Percentiles rank a stretch among this genome's conserved stretches.
phyloP scores from a whole-genome alignment of 2,797 vertebrate species.

The Euthynnus affinis region DNA sequence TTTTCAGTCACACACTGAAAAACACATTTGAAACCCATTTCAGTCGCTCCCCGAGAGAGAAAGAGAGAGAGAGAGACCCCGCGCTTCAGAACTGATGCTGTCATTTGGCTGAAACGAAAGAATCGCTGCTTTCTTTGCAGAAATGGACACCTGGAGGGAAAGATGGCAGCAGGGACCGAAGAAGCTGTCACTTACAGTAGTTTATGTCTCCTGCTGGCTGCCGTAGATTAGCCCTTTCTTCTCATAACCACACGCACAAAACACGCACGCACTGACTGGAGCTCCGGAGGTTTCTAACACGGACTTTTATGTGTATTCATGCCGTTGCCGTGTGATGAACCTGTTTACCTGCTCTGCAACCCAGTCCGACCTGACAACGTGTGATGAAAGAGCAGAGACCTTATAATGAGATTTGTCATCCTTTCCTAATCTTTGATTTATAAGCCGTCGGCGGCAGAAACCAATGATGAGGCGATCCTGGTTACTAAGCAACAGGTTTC shows the following conservation, averaged over 20 bases:
- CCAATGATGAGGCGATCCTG: neutral
- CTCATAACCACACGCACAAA: too few relatives aligned
- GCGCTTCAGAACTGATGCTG: neutral
- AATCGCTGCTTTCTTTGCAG: neutral
- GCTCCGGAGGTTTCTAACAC: neutral
- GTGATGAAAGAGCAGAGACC: neutral
- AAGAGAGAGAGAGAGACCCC: too few relatives aligned
- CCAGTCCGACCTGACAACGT: neutral
- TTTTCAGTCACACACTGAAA: slow-evolving; percentile 1
- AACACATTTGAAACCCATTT: neutral
- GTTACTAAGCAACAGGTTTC: slow-evolving; percentile 57
- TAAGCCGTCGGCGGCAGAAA: neutral
- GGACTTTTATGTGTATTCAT: neutral
- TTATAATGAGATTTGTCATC: slow-evolving; percentile 39
- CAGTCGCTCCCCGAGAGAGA: neutral
- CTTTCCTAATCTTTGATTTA: slow-evolving; percentile 49
- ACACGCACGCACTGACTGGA: neutral
- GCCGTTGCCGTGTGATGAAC: slow-evolving; percentile 1
- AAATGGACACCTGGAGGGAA: neutral
- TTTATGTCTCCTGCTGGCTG: slow-evolving; percentile 20
- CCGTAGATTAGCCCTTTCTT: slow-evolving; percentile 14
- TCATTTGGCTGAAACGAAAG: neutral
- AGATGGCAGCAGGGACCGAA: neutral
- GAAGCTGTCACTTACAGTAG: neutral
- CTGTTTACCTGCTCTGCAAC: slow-evolving; percentile 2